These are phyloP conservation scores for Bubo scandiacus DNA, from an alignment of 2,113 vertebrate genomes.

Conservation along the genomic window DNA sequence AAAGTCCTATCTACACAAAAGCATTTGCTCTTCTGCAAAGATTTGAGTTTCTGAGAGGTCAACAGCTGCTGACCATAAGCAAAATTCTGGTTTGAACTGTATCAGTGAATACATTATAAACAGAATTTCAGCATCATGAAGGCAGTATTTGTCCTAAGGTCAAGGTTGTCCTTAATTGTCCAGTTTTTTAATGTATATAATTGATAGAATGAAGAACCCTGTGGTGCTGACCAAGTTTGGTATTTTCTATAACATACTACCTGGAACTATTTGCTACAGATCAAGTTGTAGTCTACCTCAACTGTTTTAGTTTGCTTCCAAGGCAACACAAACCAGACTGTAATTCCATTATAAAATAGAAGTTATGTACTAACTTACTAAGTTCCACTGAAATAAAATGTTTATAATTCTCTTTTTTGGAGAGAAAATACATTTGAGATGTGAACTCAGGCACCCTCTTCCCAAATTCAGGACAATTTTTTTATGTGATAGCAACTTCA, in stretches of 20 bases:
- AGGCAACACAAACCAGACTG: not conserved
- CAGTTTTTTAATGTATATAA: not conserved
- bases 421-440: not conserved
- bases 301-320: not conserved
- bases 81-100: not conserved
- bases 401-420: not conserved
- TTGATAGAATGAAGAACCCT: not conserved
- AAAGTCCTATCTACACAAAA: not conserved
- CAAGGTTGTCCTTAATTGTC: not conserved
- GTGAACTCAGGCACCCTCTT: not conserved
- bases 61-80: not conserved
- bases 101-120: not conserved
- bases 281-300: not conserved
- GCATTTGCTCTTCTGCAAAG: not conserved
- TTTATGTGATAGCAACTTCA: not conserved
- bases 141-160: not conserved
- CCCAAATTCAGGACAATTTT: not conserved
- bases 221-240: not conserved
- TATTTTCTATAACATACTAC: not conserved
- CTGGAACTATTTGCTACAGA: not conserved
- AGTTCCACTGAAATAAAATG: not conserved
- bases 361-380: not conserved
- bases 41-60: not conserved
- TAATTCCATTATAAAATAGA: not conserved
- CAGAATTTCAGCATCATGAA: not conserved